Evolutionary conservation across 2,797 vertebrate species (phyloP).

Genomic region (Hoplostethus atlanticus): DNA sequence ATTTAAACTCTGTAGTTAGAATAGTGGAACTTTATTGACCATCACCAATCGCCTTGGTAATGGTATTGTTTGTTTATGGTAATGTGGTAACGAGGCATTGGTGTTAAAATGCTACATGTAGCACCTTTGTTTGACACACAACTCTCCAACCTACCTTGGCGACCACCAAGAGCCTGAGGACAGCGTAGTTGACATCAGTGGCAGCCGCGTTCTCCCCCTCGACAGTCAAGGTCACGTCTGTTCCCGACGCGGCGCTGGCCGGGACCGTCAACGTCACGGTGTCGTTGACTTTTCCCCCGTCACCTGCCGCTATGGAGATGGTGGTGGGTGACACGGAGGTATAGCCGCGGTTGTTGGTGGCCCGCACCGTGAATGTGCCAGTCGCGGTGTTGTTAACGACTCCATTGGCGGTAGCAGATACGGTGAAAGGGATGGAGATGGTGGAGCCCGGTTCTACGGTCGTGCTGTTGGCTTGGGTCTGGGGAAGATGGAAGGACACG

Average conservation of each 20-base stretch:
- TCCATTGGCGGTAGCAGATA: constrained; percentile 33
- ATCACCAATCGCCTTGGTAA: too few relatives aligned
- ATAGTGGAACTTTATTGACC: too few relatives aligned
- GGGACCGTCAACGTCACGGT: constrained; percentile 60
- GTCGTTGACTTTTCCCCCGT: constrained; percentile 48
- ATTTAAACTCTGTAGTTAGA: too few relatives aligned
- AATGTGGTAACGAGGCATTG: too few relatives aligned
- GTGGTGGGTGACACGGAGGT: constrained; percentile 10
- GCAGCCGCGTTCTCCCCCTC: constrained; percentile 57
- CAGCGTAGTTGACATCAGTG: constrained; percentile 72
- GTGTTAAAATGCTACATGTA: too few relatives aligned
- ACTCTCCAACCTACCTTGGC: too few relatives aligned
- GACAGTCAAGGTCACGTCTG: constrained; percentile 77
- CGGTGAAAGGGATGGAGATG: constrained; percentile 69
- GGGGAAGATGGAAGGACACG: background rate
- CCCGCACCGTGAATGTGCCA: constrained; percentile 54
- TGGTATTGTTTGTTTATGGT: too few relatives aligned
- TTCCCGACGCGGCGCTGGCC: constrained; percentile 63
- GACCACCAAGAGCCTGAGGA: constrained; percentile 69
- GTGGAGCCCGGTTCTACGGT: constrained; percentile 65
- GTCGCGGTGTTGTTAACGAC: constrained; percentile 27
- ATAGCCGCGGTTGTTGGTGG: constrained; percentile 69
- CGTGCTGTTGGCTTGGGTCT: constrained; percentile 58
- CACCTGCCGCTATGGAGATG: constrained; percentile 24
- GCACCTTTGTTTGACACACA: too few relatives aligned